Evolutionary conservation across 2,797 vertebrate species (phyloP).

Genomic region (Lagocephalus sceleratus): DNA sequence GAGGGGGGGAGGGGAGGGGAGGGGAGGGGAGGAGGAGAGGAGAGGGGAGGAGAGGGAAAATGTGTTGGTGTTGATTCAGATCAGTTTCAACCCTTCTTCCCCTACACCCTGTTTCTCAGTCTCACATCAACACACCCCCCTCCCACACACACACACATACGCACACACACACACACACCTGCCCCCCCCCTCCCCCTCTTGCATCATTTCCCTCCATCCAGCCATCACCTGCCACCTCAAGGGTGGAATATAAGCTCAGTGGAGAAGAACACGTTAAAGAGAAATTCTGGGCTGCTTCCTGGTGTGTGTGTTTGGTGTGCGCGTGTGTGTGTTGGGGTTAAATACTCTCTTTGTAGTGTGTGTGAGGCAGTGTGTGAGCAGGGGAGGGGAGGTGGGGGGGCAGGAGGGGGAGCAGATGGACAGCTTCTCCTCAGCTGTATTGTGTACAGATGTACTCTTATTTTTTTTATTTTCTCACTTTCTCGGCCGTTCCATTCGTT

Average conservation of each 20-base stretch:
- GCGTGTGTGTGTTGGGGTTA: constrained; percentile 82
- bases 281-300: constrained; percentile 62
- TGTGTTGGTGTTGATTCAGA: constrained; percentile 71
- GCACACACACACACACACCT: constrained; percentile 1
- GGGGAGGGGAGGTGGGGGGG: constrained; percentile 71
- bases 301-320: constrained; percentile 27
- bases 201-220: constrained; percentile 63
- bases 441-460: constrained; percentile 77
- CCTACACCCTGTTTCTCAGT: constrained; percentile 49
- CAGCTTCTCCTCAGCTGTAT: constrained; percentile 79
- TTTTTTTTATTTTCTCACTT: constrained; percentile 53
- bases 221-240: constrained; percentile 74
- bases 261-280: constrained; percentile 92
- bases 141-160: background rate
- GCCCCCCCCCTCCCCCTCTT: constrained; percentile 14
- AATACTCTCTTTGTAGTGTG: constrained; percentile 90
- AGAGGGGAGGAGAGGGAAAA: constrained; percentile 25
- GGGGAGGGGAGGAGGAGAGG: too few relatives aligned
- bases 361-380: constrained; percentile 71
- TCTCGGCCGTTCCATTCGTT: constrained; percentile 45
- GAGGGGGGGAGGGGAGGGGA: constrained; percentile 1
- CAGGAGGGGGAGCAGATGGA: constrained; percentile 84
- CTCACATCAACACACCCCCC: constrained; percentile 6
- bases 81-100: constrained; percentile 68
- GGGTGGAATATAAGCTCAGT: constrained; percentile 69